These are phyloP conservation scores for Elysia crispata DNA, from an alignment of 2,888 invertebrate genomes.

Conservation along the genomic window DNA sequence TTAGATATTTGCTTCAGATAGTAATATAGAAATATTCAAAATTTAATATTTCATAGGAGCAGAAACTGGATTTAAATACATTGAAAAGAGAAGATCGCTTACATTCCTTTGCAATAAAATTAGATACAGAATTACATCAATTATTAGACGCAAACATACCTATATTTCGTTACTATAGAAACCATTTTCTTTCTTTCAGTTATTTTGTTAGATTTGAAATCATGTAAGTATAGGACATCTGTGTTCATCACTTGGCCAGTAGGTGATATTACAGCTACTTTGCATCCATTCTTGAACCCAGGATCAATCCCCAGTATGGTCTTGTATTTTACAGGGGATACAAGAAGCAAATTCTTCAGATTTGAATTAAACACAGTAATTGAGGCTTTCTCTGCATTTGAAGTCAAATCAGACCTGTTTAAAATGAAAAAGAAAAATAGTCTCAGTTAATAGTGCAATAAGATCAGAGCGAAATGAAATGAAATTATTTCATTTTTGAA, in stretches of 20 bases:
- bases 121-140: neutral
- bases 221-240: slow-evolving; percentile 84
- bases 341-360: slow-evolving; percentile 88
- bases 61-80: too few species aligned
- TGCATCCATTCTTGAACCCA: slow-evolving; percentile 92
- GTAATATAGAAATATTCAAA: too few species aligned
- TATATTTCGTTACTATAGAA: neutral
- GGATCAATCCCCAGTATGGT: slow-evolving; percentile 92
- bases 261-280: slow-evolving; percentile 85
- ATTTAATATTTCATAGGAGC: too few species aligned
- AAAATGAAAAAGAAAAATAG: too few species aligned
- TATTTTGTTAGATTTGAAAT: slow-evolving; percentile 52
- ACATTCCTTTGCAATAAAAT: too few species aligned
- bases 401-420: slow-evolving; percentile 85
- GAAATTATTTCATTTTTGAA: too few species aligned
- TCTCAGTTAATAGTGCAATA: neutral
- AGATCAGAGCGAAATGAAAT: too few species aligned
- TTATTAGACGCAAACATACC: neutral
- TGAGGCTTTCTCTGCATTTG: slow-evolving; percentile 87
- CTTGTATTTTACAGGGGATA: slow-evolving; percentile 86
- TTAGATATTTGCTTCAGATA: too few species aligned
- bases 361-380: slow-evolving; percentile 91
- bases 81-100: too few species aligned
- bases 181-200: slow-evolving; percentile 23
- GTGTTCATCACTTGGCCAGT: slow-evolving; percentile 82